Evolutionary conservation across 2,797 vertebrate species (phyloP).

Genomic region (Lacerta agilis): DNA sequence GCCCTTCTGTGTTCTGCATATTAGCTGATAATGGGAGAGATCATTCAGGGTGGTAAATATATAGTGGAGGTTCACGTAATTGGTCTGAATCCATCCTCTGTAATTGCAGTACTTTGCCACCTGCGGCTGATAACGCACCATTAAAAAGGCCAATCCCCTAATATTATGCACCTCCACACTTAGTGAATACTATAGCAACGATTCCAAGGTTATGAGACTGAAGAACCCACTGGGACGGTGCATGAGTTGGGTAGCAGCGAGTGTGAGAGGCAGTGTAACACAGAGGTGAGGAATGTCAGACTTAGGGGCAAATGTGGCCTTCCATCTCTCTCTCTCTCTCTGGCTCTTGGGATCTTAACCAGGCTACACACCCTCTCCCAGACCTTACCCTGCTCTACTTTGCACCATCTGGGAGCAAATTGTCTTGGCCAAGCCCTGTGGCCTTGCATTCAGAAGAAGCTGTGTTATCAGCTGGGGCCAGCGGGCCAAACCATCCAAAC

Average conservation of each 20-base stretch:
- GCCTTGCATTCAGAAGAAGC: background rate
- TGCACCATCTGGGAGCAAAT: too few relatives aligned
- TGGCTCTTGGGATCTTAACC: too few relatives aligned
- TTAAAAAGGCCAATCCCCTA: background rate
- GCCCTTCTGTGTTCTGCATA: background rate
- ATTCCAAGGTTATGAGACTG: background rate
- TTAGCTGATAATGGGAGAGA: slow-evolving; percentile 2
- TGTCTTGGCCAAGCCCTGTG: too few relatives aligned
- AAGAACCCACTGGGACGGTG: too few relatives aligned
- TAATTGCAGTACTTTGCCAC: background rate
- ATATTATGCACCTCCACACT: background rate
- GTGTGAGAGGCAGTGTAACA: too few relatives aligned
- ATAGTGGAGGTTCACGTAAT: background rate
- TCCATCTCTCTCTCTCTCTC: too few relatives aligned
- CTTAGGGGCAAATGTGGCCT: too few relatives aligned
- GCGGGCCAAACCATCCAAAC: background rate
- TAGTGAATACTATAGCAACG: background rate
- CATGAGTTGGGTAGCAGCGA: background rate
- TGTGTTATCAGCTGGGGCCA: background rate
- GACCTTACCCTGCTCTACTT: too few relatives aligned
- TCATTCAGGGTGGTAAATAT: background rate
- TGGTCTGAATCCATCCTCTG: background rate
- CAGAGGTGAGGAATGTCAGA: background rate
- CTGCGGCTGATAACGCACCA: background rate
- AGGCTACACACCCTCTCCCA: too few relatives aligned